Evolutionary conservation across 2,797 vertebrate species (phyloP), one percentile per base, ranked within the genome.

Genomic region (Arremon aurantiirostris): DNA sequence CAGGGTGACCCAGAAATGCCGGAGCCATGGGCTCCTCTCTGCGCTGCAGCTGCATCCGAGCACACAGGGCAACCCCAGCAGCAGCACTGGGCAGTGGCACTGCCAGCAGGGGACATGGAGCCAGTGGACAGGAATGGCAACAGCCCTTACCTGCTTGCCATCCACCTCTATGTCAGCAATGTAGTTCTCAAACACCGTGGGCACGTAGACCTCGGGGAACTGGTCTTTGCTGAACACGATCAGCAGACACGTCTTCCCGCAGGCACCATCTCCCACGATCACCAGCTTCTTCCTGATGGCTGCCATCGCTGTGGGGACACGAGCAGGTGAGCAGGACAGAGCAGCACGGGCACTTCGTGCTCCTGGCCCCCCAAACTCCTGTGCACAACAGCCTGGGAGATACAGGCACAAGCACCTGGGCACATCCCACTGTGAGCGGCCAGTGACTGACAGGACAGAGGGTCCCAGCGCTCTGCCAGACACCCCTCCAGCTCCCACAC

Each of bases 141-240:
- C 0, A 0, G 39, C 14, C 41, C 78, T 93, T 90, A 99, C 99
- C 99, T 99, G 99, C 97, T 99, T 99, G 65, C 98, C 96, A 5
- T 99, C 99, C 27, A 99, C 99, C 97, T 99, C 99, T 24, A 99
- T 99, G 97, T 99, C 99, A 4, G 99, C 99, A 3, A 99, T 99
- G 98, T 99, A 99, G 98, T 99, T 99, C 97, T 99, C 99, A 11
- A 99, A 99, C 82, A 99, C 99, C 0, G 99, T 99, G 35, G 99
- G 99, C 70, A 99, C 99, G 2, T 99, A 99, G 90, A 99, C 99
- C 85, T 99, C 99, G 0, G 99, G 99, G 97, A 99, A 99, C 97
- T 99, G 99, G 93, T 99, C 99, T 94, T 99, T 99, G 96, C 99
- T 99, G 98, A 99, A 99, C 83, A 99, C 99, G 0, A 99, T 99